Evolutionary conservation across 2,888 invertebrate species (phyloP).

Genomic region (Chesias legatella): DNA sequence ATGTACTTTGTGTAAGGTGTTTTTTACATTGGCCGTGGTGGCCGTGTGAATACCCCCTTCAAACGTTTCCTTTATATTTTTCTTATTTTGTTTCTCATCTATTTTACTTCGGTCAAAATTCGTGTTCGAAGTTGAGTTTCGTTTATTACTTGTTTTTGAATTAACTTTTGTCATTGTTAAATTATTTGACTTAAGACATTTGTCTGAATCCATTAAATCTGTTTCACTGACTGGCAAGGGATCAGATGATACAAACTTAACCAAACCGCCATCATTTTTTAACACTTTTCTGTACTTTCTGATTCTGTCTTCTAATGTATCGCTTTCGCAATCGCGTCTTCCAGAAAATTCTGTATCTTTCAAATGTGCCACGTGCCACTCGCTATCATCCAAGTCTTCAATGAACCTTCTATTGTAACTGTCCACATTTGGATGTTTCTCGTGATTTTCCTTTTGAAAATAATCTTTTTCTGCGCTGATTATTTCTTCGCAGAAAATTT

Average conservation of each 20-base stretch:
- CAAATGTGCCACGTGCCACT: constrained; percentile 54
- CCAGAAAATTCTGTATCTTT: constrained; percentile 36
- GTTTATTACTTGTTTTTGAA: constrained; percentile 4
- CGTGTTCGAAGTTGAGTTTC: background rate
- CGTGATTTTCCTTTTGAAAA: constrained; percentile 13
- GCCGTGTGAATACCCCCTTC: constrained; percentile 17
- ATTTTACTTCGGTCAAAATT: background rate
- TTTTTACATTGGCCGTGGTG: constrained; percentile 20
- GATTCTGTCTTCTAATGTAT: constrained; percentile 42
- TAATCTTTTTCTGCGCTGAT: constrained; percentile 26
- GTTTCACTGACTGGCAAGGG: constrained; percentile 36
- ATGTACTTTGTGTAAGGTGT: constrained; percentile 3
- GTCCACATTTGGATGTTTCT: constrained; percentile 17
- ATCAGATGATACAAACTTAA: constrained; percentile 50
- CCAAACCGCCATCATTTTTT: constrained; percentile 43
- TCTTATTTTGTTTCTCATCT: background rate
- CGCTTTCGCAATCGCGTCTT: constrained; percentile 36
- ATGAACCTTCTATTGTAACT: constrained; percentile 34
- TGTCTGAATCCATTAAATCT: constrained; percentile 29
- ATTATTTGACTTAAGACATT: constrained; percentile 32
- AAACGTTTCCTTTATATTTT: constrained; percentile 1
- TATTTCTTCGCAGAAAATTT: constrained; percentile 4
- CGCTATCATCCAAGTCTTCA: constrained; percentile 39
- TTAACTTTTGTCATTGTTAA: constrained; percentile 3
- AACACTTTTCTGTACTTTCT: constrained; percentile 43